Evolutionary conservation across 2,113 vertebrate species (phyloP).

Genomic region (Mus spicilegus): DNA sequence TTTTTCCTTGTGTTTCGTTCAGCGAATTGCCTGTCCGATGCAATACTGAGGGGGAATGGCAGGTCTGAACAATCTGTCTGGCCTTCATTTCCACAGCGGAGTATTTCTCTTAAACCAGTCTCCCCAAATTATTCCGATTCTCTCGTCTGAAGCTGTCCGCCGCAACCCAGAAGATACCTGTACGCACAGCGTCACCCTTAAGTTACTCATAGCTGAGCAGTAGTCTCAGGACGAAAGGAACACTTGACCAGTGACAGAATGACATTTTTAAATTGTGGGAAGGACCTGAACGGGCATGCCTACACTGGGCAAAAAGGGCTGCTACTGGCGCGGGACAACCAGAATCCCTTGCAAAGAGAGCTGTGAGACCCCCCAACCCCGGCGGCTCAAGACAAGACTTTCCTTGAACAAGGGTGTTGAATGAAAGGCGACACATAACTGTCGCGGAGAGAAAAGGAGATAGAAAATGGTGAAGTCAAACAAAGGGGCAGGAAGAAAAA

Average conservation of each 20-base stretch:
- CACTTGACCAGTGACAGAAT: not conserved
- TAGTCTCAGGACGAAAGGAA: not conserved
- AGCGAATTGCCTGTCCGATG: not conserved
- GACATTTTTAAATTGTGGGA: not conserved
- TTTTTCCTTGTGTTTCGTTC: not conserved
- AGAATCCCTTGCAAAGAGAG: rapidly evolving
- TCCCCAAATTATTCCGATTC: not conserved
- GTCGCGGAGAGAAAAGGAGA: slow-evolving; percentile 23
- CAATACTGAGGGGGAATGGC: not conserved
- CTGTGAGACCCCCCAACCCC: not conserved
- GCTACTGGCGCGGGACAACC: not conserved
- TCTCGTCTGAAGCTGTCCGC: not conserved
- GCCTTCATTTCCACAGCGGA: not conserved
- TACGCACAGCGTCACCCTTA: not conserved
- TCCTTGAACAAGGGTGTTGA: not conserved
- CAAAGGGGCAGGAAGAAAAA: slow-evolving; percentile 77
- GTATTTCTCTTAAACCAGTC: not conserved
- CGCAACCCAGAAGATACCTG: not conserved
- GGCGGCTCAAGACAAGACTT: not conserved
- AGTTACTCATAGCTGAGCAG: not conserved
- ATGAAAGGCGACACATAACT: slow-evolving; percentile 43
- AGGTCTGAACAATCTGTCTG: not conserved
- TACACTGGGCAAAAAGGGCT: rapidly evolving
- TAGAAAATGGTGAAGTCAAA: slow-evolving; percentile 77
- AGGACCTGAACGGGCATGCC: not conserved